A percentile compares a stretch with the other conserved stretches of the same genome.
Conservation (phyloP, 2,888 invertebrate species). For the Tiliacea citrago region DNA sequence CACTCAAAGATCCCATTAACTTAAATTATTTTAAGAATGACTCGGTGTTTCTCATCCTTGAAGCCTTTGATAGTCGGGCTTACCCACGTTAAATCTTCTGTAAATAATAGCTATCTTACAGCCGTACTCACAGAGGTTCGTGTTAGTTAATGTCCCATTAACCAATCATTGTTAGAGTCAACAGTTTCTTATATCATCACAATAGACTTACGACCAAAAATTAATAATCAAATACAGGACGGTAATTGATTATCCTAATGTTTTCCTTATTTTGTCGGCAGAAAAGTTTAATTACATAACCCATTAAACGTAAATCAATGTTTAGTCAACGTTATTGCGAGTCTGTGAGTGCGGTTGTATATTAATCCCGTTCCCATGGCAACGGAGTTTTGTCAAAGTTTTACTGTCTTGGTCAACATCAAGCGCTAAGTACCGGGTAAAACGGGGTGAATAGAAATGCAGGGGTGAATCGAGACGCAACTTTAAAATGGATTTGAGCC, state of each 20-base stretch:
- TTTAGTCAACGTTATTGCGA: not conserved
- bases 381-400: no score
- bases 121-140: not conserved
- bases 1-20: not conserved
- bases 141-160: not conserved
- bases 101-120: conserved; percentile 1
- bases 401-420: not conserved
- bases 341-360: not conserved
- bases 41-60: conserved; percentile 13
- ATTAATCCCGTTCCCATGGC: not conserved
- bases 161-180: not conserved
- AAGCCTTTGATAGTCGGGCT: not conserved
- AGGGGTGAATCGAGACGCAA: no score
- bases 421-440: conserved; percentile 1
- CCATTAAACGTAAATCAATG: not conserved
- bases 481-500: no score
- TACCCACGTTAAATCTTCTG: not conserved
- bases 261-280: no score
- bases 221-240: no score
- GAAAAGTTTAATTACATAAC: not conserved
- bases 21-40: conserved; percentile 32
- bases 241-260: no score
- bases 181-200: not conserved
- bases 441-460: no score
- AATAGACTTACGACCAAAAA: no score